phyloP scores from a whole-genome alignment of 2,888 invertebrate genomes.

The Halictus ligatus region DNA sequence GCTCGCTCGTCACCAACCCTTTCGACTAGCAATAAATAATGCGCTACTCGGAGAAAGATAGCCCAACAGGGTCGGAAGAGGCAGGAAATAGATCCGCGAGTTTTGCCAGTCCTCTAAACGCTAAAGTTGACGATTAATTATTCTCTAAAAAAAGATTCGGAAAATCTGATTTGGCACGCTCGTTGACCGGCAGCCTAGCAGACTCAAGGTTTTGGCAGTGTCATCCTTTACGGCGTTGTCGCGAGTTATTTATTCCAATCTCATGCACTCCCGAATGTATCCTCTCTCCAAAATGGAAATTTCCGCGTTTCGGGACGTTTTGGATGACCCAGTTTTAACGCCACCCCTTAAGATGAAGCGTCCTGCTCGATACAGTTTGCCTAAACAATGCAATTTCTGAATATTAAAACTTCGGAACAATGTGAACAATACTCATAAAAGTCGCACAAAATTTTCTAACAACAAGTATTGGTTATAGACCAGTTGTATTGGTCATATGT shows the following conservation, averaged over 20 bases:
- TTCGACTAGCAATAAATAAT: constrained; percentile 72
- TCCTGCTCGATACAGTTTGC: neutral
- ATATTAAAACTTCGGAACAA: neutral
- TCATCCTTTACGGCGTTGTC: constrained; percentile 5
- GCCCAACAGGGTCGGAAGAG: constrained; percentile 30
- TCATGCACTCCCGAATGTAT: neutral
- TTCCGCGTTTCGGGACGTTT: neutral
- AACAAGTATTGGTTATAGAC: neutral
- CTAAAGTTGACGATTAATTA: constrained; percentile 62
- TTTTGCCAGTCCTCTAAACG: constrained; percentile 49
- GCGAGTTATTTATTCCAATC: constrained; percentile 15
- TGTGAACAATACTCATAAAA: neutral
- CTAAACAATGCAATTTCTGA: neutral
- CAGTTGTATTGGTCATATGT: neutral
- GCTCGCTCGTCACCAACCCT: constrained; percentile 61
- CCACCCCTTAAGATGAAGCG: neutral
- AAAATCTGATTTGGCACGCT: constrained; percentile 54
- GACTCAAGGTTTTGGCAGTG: constrained; percentile 8
- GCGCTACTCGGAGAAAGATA: constrained; percentile 56
- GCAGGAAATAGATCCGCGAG: constrained; percentile 38
- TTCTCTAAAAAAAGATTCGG: constrained; percentile 43
- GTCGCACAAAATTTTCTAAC: neutral
- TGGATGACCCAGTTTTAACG: neutral
- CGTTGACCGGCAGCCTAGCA: constrained; percentile 3
- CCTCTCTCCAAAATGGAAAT: neutral